Percentiles rank a stretch among this genome's conserved stretches.
phyloP scores from a whole-genome alignment of 2,888 invertebrate species.

The Hypomecis atomaria region DNA sequence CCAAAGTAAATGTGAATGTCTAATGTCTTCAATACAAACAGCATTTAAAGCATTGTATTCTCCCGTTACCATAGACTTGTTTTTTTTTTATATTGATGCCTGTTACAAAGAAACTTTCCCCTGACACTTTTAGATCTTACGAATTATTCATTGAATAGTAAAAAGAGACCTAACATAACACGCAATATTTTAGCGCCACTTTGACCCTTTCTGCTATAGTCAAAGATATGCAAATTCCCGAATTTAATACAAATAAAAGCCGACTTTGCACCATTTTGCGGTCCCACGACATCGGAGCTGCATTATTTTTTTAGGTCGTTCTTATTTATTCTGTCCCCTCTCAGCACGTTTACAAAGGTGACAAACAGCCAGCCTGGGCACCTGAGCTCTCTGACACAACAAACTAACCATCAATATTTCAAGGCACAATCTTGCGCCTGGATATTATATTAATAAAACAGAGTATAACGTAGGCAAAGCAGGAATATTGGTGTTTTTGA shows the following conservation, averaged over 20 bases:
- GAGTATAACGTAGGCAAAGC: constrained; percentile 40
- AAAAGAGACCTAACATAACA: background rate
- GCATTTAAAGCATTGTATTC: no score
- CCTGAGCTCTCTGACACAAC: constrained; percentile 43
- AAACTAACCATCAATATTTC: constrained; percentile 60
- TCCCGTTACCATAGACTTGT: no score
- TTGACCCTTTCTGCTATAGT: constrained; percentile 5
- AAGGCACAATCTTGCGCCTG: constrained; percentile 52
- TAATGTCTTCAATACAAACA: no score
- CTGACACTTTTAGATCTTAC: no score
- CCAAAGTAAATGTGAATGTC: no score
- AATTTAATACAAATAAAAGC: constrained; percentile 17
- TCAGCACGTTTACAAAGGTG: constrained; percentile 38
- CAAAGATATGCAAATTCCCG: constrained; percentile 26
- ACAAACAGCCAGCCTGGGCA: constrained; percentile 29
- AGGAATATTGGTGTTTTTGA: constrained; percentile 39
- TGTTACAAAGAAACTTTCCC: no score
- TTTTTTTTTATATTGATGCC: no score
- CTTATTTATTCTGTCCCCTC: constrained; percentile 38
- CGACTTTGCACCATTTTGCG: constrained; percentile 20
- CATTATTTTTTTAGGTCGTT: constrained; percentile 39
- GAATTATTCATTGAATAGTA: no score
- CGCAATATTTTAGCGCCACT: background rate
- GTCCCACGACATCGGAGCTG: constrained; percentile 21
- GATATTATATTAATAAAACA: constrained; percentile 57